A percentile compares a stretch with the other conserved stretches of the same genome.
phyloP scores from a whole-genome alignment of 2,797 vertebrate genomes.

The Typhlichthys subterraneus region DNA sequence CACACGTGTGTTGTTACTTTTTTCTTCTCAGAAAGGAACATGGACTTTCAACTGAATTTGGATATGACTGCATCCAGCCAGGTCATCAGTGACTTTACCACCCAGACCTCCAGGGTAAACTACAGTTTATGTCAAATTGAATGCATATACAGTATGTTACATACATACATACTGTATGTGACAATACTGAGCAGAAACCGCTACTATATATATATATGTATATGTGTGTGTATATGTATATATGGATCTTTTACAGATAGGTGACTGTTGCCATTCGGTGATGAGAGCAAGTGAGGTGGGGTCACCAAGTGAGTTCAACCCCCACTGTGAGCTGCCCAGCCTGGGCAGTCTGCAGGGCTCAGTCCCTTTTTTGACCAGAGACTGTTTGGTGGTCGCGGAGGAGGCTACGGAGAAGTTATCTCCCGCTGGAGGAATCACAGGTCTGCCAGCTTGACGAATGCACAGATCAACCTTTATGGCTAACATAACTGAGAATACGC shows the following conservation, averaged over 20 bases:
- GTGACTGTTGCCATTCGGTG: constrained; percentile 5
- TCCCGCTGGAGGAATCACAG: constrained; percentile 35
- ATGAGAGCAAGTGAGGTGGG: constrained; percentile 19
- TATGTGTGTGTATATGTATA: no score
- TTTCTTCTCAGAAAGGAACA: constrained; percentile 36
- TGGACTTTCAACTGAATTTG: constrained; percentile 12
- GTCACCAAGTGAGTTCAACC: constrained; percentile 16
- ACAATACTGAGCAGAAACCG: no score
- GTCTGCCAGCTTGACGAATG: constrained; percentile 53
- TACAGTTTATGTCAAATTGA: not conserved
- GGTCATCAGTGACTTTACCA: constrained; percentile 17
- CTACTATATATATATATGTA: no score
- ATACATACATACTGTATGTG: no score
- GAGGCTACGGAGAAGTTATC: constrained; percentile 16
- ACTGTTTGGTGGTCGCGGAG: constrained; percentile 32
- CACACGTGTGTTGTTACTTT: constrained; percentile 25
- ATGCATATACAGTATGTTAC: no score
- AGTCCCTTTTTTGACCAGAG: constrained; percentile 20
- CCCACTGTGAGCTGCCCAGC: constrained; percentile 13
- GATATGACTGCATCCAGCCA: constrained; percentile 20
- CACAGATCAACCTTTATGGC: constrained; percentile 17
- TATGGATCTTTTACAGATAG: constrained; percentile 17
- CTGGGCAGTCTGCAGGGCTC: constrained; percentile 21
- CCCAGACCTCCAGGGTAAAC: constrained; percentile 41
- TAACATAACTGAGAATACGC: not conserved